These are phyloP conservation scores for Garra rufa DNA, from an alignment of 2,113 vertebrate genomes.

Conservation along the genomic window DNA sequence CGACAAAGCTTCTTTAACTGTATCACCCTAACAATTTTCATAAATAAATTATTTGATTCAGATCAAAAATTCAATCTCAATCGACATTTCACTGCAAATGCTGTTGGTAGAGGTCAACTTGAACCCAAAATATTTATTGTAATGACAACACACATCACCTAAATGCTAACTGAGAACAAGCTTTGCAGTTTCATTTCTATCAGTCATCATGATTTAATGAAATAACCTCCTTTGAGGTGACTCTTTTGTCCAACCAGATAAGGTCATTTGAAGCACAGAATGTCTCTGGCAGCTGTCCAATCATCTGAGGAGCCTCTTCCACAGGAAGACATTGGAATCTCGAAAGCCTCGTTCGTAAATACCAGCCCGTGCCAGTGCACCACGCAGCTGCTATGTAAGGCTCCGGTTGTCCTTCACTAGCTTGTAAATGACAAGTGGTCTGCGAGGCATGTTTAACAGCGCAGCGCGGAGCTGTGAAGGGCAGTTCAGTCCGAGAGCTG, in stretches of 20 bases:
- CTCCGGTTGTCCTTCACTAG: slow-evolving; percentile 41
- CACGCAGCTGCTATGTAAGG: slow-evolving; percentile 28
- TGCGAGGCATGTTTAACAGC: slow-evolving; percentile 26
- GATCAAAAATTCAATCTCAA: background rate
- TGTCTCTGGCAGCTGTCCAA: slow-evolving; percentile 15
- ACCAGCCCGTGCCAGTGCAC: slow-evolving; percentile 16
- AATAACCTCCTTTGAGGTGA: slow-evolving; percentile 1
- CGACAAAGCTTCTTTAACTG: background rate
- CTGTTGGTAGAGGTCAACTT: background rate
- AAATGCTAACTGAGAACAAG: background rate
- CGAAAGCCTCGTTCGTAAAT: slow-evolving; percentile 29
- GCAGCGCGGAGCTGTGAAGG: slow-evolving; percentile 10
- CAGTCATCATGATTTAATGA: background rate
- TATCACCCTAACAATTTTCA: background rate
- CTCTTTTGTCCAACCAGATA: slow-evolving; percentile 8
- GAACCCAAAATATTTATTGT: background rate
- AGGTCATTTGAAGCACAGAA: slow-evolving; percentile 9
- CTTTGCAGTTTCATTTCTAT: background rate
- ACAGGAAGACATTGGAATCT: slow-evolving; percentile 7
- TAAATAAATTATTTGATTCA: too few relatives aligned
- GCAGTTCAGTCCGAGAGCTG: slow-evolving; percentile 7
- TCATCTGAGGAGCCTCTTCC: slow-evolving; percentile 5
- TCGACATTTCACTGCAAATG: background rate
- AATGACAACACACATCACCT: background rate
- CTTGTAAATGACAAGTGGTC: slow-evolving; percentile 50